phyloP scores from a whole-genome alignment of 64 coral and sea anemone species.

The Orbicella faveolata region DNA sequence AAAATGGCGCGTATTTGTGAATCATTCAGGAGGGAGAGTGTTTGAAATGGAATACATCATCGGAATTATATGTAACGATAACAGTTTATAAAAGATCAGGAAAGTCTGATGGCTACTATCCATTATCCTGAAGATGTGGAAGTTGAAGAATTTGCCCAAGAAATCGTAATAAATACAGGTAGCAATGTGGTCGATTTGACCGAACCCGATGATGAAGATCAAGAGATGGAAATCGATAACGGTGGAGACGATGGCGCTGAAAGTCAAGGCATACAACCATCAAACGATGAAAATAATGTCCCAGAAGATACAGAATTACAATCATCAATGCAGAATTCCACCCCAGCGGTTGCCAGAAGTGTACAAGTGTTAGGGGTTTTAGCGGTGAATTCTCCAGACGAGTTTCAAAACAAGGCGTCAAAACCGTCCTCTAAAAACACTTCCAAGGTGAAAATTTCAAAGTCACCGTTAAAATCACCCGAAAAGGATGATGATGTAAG shows the following conservation, averaged over 20 bases:
- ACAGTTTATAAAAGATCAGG: not conserved
- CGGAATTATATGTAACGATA: conserved; percentile 5
- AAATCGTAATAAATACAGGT: not conserved
- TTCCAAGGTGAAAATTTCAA: conserved; percentile 9
- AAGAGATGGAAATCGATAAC: conserved; percentile 13
- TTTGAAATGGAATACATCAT: not conserved
- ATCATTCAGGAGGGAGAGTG: not conserved
- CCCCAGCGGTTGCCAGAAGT: not conserved
- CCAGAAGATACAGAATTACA: not conserved
- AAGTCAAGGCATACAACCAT: not conserved
- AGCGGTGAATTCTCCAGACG: conserved; percentile 30
- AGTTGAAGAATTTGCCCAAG: conserved; percentile 5
- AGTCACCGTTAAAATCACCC: conserved; percentile 60
- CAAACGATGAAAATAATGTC: not conserved
- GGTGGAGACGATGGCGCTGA: not conserved
- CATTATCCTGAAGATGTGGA: not conserved
- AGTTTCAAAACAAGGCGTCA: conserved; percentile 27
- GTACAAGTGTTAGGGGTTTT: not conserved
- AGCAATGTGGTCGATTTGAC: not conserved
- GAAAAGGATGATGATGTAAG: conserved; percentile 71
- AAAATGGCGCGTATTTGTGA: conserved; percentile 42
- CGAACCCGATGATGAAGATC: not conserved
- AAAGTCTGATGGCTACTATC: not conserved
- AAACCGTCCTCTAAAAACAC: conserved; percentile 3
- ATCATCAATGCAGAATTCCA: not conserved